phyloP scores from a whole-genome alignment of 1,140 invertebrate species.

The Hyles vespertilio region DNA sequence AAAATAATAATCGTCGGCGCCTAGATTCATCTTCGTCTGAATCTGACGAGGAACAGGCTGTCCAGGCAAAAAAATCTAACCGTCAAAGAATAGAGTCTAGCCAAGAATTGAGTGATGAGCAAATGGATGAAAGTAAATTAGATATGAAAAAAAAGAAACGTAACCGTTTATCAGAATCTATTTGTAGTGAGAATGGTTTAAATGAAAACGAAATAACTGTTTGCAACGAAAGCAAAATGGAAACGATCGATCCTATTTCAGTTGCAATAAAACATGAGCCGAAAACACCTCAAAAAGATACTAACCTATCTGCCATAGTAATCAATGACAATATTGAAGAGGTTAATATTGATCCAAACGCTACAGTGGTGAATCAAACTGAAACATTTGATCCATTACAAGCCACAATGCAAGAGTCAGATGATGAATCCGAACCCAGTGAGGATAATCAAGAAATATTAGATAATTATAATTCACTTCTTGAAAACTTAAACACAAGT shows the following conservation, averaged over 20 bases:
- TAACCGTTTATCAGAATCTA: constrained; percentile 29
- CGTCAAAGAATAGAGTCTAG: constrained; percentile 47
- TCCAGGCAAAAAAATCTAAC: constrained; percentile 38
- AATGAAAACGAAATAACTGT: constrained; percentile 57
- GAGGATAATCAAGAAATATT: constrained; percentile 52
- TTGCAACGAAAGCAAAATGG: constrained; percentile 28
- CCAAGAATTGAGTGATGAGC: constrained; percentile 26
- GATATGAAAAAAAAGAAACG: constrained; percentile 24
- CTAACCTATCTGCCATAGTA: constrained; percentile 32
- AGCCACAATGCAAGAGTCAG: constrained; percentile 26
- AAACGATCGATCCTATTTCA: constrained; percentile 38
- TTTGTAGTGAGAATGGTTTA: constrained; percentile 27
- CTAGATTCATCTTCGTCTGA: constrained; percentile 24
- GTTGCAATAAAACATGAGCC: constrained; percentile 42
- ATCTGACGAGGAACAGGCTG: background rate
- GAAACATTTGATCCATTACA: constrained; percentile 42
- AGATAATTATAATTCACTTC: constrained; percentile 53
- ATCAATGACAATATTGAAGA: constrained; percentile 34
- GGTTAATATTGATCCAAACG: constrained; percentile 27
- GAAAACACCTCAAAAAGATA: constrained; percentile 41
- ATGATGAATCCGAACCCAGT: constrained; percentile 26
- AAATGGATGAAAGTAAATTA: constrained; percentile 8
- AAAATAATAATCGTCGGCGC: constrained; percentile 34
- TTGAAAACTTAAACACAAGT: constrained; percentile 41
- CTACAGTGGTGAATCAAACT: constrained; percentile 19